Evolutionary conservation across 2,888 invertebrate species (phyloP), one percentile per base, ranked within the genome.

Genomic region (Neoscelio sp.): DNA sequence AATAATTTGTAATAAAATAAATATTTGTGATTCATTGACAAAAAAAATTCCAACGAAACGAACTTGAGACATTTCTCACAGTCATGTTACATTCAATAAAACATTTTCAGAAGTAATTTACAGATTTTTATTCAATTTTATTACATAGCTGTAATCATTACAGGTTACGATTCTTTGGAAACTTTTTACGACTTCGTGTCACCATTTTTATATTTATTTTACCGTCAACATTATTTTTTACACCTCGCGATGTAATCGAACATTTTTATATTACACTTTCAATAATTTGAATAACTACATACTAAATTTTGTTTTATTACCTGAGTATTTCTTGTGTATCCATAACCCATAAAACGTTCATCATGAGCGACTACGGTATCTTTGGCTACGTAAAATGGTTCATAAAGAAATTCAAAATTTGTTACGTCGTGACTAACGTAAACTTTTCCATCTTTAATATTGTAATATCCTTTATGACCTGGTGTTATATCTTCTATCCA

Each of bases 321-420:
- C 94, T 97, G 97, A 6, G 96, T 96, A 87, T 97, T 97, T 88
- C 97, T 93, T 0, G 97, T 97, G 91, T 96, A 97, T 62, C 97
- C 97, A 90, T 97, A 97, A 26, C 97, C 97, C 54, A 97, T 92
- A 91, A 97, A 98, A 65, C 97, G 92, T 91, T 97, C 97, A 87
- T 97, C 97, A 86, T 97, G 97, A 0, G 94, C 92, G 0, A 97
- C 97, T 15, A 94, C 96, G 50, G 93, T 94, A 89, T 97, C 97
- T 1, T 93, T 92, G 1, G 97, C 95, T 62, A 97, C 95, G 91
- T 97, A 98, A 91, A 97, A 97, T 0, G 97, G 97, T 91, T 98
- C 97, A 91, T 97, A 98, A 76, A 97, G 93, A 88, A 97, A 95
- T 91, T 94, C 94, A 79, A 92, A 92, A 85, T 92, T 92, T 6